A percentile compares a stretch with the other conserved stretches of the same genome.
Evolutionary conservation across 2,888 invertebrate species (phyloP).

Genomic region (Pyrgus malvae): DNA sequence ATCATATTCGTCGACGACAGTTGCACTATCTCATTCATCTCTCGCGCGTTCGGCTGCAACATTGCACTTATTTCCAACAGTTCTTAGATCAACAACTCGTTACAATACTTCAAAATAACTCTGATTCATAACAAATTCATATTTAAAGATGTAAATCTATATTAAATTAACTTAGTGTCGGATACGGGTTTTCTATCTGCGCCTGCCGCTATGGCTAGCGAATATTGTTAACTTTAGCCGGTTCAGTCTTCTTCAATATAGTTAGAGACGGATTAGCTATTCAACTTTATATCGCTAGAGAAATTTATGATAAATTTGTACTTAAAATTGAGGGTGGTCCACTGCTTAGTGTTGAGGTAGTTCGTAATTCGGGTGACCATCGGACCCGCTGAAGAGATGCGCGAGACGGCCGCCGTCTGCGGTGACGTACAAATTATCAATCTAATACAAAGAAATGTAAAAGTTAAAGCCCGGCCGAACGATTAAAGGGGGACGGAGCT

Average conservation of each 20-base stretch:
- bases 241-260: conserved; percentile 26
- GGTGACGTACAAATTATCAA: conserved; percentile 69
- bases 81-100: conserved; percentile 2
- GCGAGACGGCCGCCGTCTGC: conserved; percentile 45
- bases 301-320: conserved; percentile 30
- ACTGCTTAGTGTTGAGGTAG: conserved; percentile 18
- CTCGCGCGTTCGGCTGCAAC: conserved; percentile 13
- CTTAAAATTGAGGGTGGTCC: conserved; percentile 24
- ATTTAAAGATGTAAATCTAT: conserved; percentile 7
- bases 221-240: conserved; percentile 23
- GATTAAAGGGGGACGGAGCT: conserved; percentile 64
- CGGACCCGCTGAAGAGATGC: conserved; percentile 18
- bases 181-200: conserved; percentile 2
- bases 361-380: conserved; percentile 4
- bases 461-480: conserved; percentile 40
- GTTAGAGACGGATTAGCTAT: conserved; percentile 26
- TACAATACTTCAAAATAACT: conserved; percentile 10
- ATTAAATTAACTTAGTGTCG: conserved; percentile 2
- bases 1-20: conserved; percentile 25
- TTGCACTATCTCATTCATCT: conserved; percentile 26
- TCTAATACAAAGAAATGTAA: conserved; percentile 70
- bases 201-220: conserved; percentile 7
- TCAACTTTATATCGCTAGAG: conserved; percentile 28
- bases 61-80: not conserved
- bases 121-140: not conserved